Conservation (phyloP, 2,113 vertebrate genomes). For the Siniperca chuatsi region DNA sequence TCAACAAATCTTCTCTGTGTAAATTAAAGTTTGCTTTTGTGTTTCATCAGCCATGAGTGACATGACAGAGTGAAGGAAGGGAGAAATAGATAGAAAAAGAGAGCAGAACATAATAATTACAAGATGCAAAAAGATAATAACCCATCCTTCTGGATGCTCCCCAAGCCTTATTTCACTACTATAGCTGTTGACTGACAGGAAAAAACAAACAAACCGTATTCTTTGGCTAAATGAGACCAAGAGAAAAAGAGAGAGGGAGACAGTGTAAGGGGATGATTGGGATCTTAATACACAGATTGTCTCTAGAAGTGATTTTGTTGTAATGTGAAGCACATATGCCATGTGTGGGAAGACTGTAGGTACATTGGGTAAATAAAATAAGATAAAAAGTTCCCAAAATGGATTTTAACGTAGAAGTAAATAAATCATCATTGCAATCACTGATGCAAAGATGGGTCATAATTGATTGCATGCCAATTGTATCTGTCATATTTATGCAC, state of each 20-base stretch:
- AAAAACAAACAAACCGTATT: background rate
- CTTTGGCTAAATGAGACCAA: constrained; percentile 25
- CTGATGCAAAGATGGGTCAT: constrained; percentile 26
- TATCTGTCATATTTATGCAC: constrained; percentile 17
- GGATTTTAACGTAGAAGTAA: background rate
- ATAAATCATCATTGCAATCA: constrained; percentile 8
- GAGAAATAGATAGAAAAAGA: constrained; percentile 12
- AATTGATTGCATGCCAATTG: constrained; percentile 15
- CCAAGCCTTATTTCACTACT: background rate
- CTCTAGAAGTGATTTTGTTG: background rate
- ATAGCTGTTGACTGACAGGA: constrained; percentile 15
- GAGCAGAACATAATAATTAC: constrained; percentile 44
- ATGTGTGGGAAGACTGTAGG: background rate
- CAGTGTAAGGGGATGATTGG: constrained; percentile 53
- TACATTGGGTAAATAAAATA: background rate
- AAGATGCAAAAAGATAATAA: constrained; percentile 58
- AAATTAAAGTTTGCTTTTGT: constrained; percentile 35
- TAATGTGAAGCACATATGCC: background rate
- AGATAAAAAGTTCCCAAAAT: background rate
- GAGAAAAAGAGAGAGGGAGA: background rate
- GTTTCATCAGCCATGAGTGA: constrained; percentile 50
- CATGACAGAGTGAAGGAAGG: background rate
- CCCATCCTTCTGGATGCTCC: constrained; percentile 13
- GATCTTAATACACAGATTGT: background rate
- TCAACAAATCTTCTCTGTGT: constrained; percentile 35